phyloP scores from a whole-genome alignment of 2,797 vertebrate species.

The Petrocephalus schoutedeni region DNA sequence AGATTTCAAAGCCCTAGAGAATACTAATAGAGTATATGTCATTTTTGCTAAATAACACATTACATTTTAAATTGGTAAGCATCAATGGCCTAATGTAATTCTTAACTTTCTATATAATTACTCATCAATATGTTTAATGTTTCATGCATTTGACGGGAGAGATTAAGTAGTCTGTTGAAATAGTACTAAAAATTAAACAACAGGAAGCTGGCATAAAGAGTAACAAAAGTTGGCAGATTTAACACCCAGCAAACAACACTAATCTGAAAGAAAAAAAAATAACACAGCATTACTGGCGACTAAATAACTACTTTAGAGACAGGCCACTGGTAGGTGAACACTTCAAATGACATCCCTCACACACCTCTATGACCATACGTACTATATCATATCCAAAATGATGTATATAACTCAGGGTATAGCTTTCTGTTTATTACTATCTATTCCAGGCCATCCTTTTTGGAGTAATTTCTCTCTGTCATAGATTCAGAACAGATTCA shows the following conservation, averaged over 20 bases:
- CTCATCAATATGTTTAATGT: neutral
- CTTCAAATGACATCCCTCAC: slow-evolving; percentile 29
- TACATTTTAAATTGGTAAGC: neutral
- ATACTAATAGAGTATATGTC: neutral
- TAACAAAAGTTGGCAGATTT: neutral
- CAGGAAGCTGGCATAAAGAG: neutral
- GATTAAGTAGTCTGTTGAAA: neutral
- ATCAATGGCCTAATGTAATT: neutral
- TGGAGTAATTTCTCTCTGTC: neutral
- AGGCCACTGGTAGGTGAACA: slow-evolving; percentile 52
- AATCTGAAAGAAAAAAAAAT: neutral
- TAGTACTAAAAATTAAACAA: neutral
- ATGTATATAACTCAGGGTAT: neutral
- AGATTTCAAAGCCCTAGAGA: neutral
- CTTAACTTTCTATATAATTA: neutral
- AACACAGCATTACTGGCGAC: slow-evolving; percentile 49
- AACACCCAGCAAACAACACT: neutral
- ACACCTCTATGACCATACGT: neutral
- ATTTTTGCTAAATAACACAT: neutral
- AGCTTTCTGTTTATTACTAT: neutral
- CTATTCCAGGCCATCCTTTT: neutral
- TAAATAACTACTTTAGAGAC: slow-evolving; percentile 61
- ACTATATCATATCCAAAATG: neutral
- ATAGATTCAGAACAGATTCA: neutral
- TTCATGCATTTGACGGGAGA: neutral